These are phyloP conservation scores for Gymnorhina tibicen DNA, from an alignment of 2,113 vertebrate species.

Conservation along the genomic window DNA sequence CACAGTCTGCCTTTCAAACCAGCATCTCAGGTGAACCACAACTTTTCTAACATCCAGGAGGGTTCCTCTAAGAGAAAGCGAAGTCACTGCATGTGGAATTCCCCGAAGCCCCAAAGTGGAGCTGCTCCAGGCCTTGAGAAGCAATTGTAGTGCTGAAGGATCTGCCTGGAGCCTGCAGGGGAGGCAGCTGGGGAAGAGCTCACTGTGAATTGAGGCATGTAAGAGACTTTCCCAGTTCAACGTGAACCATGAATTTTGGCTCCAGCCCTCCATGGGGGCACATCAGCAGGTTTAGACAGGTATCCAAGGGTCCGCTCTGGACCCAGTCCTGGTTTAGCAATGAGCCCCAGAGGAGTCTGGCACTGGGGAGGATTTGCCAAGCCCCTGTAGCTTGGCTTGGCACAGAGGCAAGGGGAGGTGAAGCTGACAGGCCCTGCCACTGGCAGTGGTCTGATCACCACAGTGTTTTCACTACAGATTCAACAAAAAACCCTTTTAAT, in stretches of 20 bases:
- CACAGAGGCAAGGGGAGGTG: not conserved
- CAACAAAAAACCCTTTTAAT: not conserved
- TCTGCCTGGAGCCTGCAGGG: not conserved
- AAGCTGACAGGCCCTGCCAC: not conserved
- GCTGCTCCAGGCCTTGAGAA: not conserved
- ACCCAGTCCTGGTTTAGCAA: not conserved
- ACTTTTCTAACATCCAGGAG: not conserved
- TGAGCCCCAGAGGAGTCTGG: not conserved
- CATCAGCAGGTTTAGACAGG: not conserved
- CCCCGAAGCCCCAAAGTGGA: not conserved
- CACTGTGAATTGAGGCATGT: fast-evolving
- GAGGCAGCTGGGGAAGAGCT: not conserved
- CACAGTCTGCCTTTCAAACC: not conserved
- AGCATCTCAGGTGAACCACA: not conserved
- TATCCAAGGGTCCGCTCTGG: not conserved
- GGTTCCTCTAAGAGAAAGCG: not conserved
- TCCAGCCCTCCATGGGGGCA: not conserved
- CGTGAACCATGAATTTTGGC: not conserved
- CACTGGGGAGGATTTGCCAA: not conserved
- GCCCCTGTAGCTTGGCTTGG: not conserved
- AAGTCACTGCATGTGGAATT: not conserved
- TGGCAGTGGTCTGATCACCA: not conserved
- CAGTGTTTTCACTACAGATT: not conserved
- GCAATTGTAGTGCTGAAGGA: not conserved
- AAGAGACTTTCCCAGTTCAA: not conserved